These are phyloP conservation scores for Malurus alboscapulatus DNA, from an alignment of 2,113 vertebrate species.

Conservation along the genomic window DNA sequence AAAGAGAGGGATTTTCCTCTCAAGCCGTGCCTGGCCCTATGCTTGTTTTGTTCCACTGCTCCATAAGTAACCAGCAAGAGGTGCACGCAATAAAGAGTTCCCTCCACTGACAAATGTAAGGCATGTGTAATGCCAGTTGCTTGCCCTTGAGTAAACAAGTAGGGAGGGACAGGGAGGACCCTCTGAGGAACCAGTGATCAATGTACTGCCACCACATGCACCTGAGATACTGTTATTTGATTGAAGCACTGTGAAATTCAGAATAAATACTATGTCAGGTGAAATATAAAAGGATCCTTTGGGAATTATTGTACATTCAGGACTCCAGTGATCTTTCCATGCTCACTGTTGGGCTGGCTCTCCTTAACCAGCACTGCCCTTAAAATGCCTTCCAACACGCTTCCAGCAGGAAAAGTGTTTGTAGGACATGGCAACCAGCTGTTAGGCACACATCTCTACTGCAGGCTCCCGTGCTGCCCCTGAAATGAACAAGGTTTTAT, in stretches of 20 bases:
- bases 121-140: conserved; percentile 37
- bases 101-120: not conserved
- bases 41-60: conserved; percentile 40
- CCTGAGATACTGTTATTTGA: not conserved
- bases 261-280: not conserved
- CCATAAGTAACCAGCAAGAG: conserved; percentile 13
- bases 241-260: not conserved
- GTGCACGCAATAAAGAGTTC: conserved; percentile 29
- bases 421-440: conserved; percentile 32
- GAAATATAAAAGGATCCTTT: not conserved
- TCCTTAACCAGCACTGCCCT: not conserved
- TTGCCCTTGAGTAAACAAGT: conserved; percentile 51
- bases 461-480: rapidly evolving
- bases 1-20: not conserved
- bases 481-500: conserved; percentile 29
- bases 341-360: not conserved
- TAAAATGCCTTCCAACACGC: not conserved
- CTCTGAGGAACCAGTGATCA: not conserved
- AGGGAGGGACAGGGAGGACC: not conserved
- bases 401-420: not conserved
- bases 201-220: not conserved
- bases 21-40: not conserved
- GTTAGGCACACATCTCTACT: not conserved
- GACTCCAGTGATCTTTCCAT: not conserved
- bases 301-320: not conserved